Evolutionary conservation across 2,888 invertebrate genomes (phyloP), one percentile per base, ranked within the genome.

Genomic region (Acronicta alni): DNA sequence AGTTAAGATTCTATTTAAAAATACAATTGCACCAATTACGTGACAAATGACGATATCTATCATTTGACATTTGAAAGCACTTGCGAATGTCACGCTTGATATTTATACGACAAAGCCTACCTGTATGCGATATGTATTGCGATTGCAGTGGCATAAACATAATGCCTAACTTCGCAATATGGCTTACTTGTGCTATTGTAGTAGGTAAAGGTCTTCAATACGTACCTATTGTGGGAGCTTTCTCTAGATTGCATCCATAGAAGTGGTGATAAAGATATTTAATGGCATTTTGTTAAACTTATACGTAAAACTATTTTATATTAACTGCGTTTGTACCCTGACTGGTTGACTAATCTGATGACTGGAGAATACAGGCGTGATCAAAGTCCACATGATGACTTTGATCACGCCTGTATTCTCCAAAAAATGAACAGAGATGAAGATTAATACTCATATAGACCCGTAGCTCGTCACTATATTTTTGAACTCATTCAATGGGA

Each of bases 41-140:
- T 55, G 35, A 55, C 37, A 39, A 45, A 38, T 14, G 18, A 41
- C 14, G 39, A 55, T 74, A 14, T 66, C 58, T 49, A 54, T 69
- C 30, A 37, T 67, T 53, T 72, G 61, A 62, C 72, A 72, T 57
- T 75, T 64, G 41, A 61, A 67, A 63, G 63, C 45, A 55, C 57
- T 57, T 55, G 49, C 42, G 54, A 75, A 71, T 72, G 72, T 63
- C 67, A 74, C 35, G 14, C 43, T 42, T 32, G 38, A 49, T 18
- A 44, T 45, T 45, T 20, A n/a, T 48, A 51, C 32, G 35, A n/a
- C 18, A 20, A 48, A 51, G 38, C 20, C 9, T 26, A 35, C 14
- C 9, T 16, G 23, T n/a, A n/a, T n/a, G n/a, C n/a, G n/a, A n/a
- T n/a, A n/a, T n/a, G 20, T 39, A 47, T 61, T 58, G 42, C 23